Conservation (phyloP, 2,797 vertebrate genomes). For the Aeoliscus strigatus region DNA sequence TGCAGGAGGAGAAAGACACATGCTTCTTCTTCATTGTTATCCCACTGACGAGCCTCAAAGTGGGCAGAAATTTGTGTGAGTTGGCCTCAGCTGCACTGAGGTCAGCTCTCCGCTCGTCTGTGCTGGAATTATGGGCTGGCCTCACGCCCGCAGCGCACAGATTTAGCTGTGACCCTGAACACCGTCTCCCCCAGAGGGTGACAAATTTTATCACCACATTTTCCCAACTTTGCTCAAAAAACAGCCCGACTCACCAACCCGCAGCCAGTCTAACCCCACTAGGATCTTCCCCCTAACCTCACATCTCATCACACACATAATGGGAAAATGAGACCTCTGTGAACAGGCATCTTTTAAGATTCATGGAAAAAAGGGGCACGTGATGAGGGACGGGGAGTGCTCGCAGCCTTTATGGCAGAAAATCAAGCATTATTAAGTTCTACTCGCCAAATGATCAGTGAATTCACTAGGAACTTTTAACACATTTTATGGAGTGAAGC, state of each 20-base stretch:
- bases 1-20: slow-evolving; percentile 33
- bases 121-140: slow-evolving; percentile 84
- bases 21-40: slow-evolving; percentile 59
- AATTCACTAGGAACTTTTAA: not conserved
- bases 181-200: slow-evolving; percentile 77
- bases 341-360: slow-evolving; percentile 60
- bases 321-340: slow-evolving; percentile 64
- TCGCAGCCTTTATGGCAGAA: slow-evolving; percentile 16
- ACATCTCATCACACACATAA: slow-evolving; percentile 65
- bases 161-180: slow-evolving; percentile 85
- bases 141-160: slow-evolving; percentile 78
- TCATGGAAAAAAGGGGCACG: slow-evolving; percentile 56
- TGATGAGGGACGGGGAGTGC: slow-evolving; percentile 34
- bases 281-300: slow-evolving; percentile 55
- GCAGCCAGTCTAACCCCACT: slow-evolving; percentile 37
- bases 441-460: slow-evolving; percentile 18
- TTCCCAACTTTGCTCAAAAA: slow-evolving; percentile 74
- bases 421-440: slow-evolving; percentile 11
- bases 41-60: slow-evolving; percentile 75
- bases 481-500: not conserved
- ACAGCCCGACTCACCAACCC: slow-evolving; percentile 24
- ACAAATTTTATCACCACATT: slow-evolving; percentile 84
- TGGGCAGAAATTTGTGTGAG: slow-evolving; percentile 71
- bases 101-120: slow-evolving; percentile 77
- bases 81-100: slow-evolving; percentile 73